Evolutionary conservation across 2,888 invertebrate species (phyloP).

Genomic region (Cryptocephalus moraei): DNA sequence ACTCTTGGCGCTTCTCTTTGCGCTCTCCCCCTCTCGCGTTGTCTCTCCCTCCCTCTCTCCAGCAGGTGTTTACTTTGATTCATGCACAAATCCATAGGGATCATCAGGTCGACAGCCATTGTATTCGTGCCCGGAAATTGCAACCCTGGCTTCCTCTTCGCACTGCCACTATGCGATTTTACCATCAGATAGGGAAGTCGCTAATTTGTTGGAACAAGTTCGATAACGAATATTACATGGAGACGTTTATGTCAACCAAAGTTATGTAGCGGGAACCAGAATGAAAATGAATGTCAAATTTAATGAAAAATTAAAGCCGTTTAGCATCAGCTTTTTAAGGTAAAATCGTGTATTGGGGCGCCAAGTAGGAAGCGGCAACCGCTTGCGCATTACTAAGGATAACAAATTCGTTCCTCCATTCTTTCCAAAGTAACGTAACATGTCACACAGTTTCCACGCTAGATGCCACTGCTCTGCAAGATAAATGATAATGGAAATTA

Average conservation of each 20-base stretch:
- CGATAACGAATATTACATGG: conserved; percentile 15
- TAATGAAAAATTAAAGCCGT: no score
- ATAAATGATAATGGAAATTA: conserved; percentile 39
- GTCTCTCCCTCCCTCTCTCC: conserved; percentile 2
- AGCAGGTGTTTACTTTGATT: conserved; percentile 20
- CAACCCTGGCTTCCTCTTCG: conserved; percentile 32
- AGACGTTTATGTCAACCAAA: no score
- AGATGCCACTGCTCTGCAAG: conserved; percentile 17
- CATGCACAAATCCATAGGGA: conserved; percentile 27
- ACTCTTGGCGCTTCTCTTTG: no score
- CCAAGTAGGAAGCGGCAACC: no score
- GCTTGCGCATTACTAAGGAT: conserved; percentile 16
- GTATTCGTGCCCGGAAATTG: conserved; percentile 31
- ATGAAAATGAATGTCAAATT: no score
- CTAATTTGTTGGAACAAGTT: conserved; percentile 29
- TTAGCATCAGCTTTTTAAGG: no score
- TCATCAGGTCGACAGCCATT: conserved; percentile 25
- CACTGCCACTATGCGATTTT: conserved; percentile 21
- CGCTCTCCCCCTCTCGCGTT: no score
- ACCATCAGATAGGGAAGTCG: conserved; percentile 31
- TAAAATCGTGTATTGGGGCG: no score
- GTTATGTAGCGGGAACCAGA: no score
- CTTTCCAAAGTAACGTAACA: conserved; percentile 25
- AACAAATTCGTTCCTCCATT: conserved; percentile 24
- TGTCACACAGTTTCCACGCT: conserved; percentile 23